Base-by-base conservation (phyloP, 1,140 invertebrate genomes). In the Neodiprion lecontei region DNA sequence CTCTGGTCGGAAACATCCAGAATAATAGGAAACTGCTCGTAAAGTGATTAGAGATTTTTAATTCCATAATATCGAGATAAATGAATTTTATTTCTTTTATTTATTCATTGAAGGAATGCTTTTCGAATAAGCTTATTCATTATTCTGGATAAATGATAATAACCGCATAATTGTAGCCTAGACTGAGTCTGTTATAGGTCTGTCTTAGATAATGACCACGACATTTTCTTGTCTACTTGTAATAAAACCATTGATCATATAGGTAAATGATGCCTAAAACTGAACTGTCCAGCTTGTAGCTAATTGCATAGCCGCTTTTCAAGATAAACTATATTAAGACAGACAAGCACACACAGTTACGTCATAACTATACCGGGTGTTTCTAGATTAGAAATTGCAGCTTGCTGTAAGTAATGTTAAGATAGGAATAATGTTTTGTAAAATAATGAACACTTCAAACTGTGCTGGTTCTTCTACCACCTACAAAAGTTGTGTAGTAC, bases 161-260 rank as follows among this genome's bases (percentile, higher is more conserved):
- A 81, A 81, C 81, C 79, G 9, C 4, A 61, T 61, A 61, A 61
- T 61, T 81, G 81, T 84, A 85, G 83, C 84, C 83, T 86, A 84
- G 83, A 87, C 85, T 88, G 86, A 85, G 86, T 88, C 84, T 88
- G 87, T 88, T 84, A 86, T 88, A 86, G 85, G 87, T 89, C 86
- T 89, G 87, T 88, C 87, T 88, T 87, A 81, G 78, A 84, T 82
- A 82, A 76, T 76, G 75, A 76, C 74, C 72, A 79, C 74, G 11
- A 61, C 9, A 61, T 61, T 9, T 12, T 9, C 53, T 61, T 61
- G 53, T 61, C 53, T 17, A 17, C 4, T 61, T 61, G 53, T 17
- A 14, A 17, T 61, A 61, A 40, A 40, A 40, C n/a, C 53, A 17
- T 61, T 61, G 53, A 61, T 61, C 11, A 12, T 17, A 8, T 61